A percentile compares a stretch with the other conserved stretches of the same genome.
phyloP scores from a whole-genome alignment of 2,797 vertebrate species.

The Anomalospiza imberbis region DNA sequence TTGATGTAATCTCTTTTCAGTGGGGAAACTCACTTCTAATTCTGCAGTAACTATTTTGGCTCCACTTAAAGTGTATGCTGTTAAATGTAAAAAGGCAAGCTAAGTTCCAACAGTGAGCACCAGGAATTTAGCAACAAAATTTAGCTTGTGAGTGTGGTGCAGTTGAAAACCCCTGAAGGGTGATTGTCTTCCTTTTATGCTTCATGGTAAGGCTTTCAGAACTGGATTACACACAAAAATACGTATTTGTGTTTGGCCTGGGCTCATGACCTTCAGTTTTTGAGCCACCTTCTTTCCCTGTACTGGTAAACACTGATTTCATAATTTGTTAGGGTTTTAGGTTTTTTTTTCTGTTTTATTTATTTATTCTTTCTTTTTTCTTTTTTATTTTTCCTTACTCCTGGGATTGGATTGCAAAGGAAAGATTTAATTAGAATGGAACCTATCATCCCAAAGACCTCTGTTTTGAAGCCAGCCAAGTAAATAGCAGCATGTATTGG shows the following conservation, averaged over 20 bases:
- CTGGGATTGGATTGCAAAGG: background rate
- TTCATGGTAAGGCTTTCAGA: background rate
- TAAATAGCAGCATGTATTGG: background rate
- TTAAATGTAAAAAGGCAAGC: background rate
- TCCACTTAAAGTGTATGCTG: background rate
- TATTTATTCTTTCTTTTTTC: background rate
- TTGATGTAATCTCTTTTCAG: background rate
- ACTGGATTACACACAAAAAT: background rate
- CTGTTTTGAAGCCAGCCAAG: background rate
- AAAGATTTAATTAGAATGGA: background rate
- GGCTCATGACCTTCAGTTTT: background rate
- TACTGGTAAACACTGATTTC: background rate
- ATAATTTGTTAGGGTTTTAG: background rate
- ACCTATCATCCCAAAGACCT: background rate
- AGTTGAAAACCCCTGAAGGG: background rate
- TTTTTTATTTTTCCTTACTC: accelerated
- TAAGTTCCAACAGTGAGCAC: background rate
- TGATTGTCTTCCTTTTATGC: background rate
- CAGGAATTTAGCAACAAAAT: background rate
- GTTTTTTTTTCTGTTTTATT: accelerated
- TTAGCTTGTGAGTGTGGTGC: background rate
- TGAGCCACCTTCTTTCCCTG: background rate
- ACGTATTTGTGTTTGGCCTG: background rate
- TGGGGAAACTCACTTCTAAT: background rate
- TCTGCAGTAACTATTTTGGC: background rate